Evolutionary conservation across 2,113 vertebrate species (phyloP).

Genomic region (Panthera leo): DNA sequence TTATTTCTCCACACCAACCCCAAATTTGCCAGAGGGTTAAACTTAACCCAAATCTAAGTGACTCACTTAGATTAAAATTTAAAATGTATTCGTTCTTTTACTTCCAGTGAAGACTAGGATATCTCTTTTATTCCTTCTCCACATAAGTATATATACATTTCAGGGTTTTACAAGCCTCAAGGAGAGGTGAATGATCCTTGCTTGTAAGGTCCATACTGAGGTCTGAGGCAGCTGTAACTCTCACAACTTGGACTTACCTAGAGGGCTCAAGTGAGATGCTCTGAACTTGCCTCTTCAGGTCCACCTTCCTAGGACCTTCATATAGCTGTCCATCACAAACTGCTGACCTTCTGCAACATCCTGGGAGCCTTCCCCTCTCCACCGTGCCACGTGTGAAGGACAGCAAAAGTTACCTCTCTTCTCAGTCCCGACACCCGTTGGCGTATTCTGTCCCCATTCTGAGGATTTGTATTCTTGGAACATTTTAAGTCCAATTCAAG

Average conservation of each 20-base stretch:
- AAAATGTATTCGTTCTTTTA: not conserved
- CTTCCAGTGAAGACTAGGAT: not conserved
- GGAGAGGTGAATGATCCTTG: not conserved
- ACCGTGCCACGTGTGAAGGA: not conserved
- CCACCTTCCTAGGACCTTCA: not conserved
- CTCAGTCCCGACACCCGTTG: not conserved
- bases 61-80: not conserved
- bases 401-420: not conserved
- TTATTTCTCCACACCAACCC: not conserved
- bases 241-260: not conserved
- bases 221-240: not conserved
- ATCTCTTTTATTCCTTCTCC: not conserved
- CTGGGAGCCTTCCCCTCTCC: not conserved
- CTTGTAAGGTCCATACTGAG: not conserved
- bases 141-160: not conserved
- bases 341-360: not conserved
- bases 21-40: not conserved
- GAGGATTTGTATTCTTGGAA: not conserved
- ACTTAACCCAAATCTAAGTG: not conserved
- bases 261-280: not conserved
- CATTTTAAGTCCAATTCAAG: not conserved
- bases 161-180: not conserved
- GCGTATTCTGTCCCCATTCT: not conserved
- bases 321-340: too few species aligned
- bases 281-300: not conserved